Conservation (phyloP, 2,113 vertebrate genomes). For the Leptobrachium ailaonicum region DNA sequence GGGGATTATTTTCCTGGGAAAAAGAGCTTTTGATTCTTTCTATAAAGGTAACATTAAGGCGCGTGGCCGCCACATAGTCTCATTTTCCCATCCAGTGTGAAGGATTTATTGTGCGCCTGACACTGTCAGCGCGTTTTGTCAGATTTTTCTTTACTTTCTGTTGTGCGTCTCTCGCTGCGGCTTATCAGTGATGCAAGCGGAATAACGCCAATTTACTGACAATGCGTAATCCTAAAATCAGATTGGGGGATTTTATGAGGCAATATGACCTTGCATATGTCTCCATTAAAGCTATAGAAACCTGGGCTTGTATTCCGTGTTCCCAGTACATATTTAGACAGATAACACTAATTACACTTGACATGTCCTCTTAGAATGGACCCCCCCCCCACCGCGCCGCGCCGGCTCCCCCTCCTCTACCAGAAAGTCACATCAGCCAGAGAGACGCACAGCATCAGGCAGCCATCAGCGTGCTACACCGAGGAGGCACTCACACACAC, state of each 20-base stretch:
- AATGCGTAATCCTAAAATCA: conserved; percentile 88
- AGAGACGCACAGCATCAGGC: conserved; percentile 26
- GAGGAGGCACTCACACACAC: too few species aligned
- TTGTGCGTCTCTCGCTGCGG: conserved; percentile 64
- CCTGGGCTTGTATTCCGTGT: conserved; percentile 66
- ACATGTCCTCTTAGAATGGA: conserved; percentile 74
- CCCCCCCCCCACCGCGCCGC: conserved; percentile 56
- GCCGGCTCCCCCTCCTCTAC: conserved; percentile 49
- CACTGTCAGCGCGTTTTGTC: background rate
- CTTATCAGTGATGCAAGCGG: conserved; percentile 82
- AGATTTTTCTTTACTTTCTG: conserved; percentile 47
- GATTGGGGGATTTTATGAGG: conserved; percentile 82
- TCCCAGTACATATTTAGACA: conserved; percentile 77
- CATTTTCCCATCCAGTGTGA: background rate
- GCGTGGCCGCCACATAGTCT: background rate
- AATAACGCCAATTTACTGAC: conserved; percentile 81
- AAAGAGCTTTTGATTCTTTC: too few species aligned
- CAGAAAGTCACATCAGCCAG: conserved; percentile 56
- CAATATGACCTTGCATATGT: conserved; percentile 83
- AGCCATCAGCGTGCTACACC: background rate
- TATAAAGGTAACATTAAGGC: too few species aligned
- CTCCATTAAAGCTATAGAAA: conserved; percentile 74
- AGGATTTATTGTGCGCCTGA: background rate
- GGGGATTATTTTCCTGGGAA: too few species aligned
- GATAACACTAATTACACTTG: conserved; percentile 80